Conservation (phyloP, 2,797 vertebrate genomes). For the Melanogrammus aeglefinus region DNA sequence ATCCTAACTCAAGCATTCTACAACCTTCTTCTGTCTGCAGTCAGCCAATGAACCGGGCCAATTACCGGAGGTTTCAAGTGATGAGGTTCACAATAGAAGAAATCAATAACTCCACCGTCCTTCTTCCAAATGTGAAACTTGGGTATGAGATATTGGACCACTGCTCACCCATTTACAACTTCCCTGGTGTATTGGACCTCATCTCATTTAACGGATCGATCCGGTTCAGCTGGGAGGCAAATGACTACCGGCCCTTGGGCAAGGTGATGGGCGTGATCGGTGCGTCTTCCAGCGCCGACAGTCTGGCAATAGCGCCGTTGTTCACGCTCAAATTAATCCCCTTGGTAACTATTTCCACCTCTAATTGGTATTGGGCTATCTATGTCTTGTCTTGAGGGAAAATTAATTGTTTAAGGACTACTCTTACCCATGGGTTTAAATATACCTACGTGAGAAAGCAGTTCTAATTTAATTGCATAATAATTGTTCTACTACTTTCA, state of each 20-base stretch:
- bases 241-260: slow-evolving; percentile 21
- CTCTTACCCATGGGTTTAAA: background rate
- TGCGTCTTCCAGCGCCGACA: slow-evolving; percentile 53
- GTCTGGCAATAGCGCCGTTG: slow-evolving; percentile 57
- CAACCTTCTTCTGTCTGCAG: slow-evolving; percentile 39
- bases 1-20: background rate
- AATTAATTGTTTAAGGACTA: background rate
- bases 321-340: slow-evolving; percentile 65
- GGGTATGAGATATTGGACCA: slow-evolving; percentile 81
- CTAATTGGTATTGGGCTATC: background rate
- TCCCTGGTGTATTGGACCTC: slow-evolving; percentile 55
- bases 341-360: slow-evolving; percentile 53
- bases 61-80: slow-evolving; percentile 75
- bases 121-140: slow-evolving; percentile 75
- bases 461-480: background rate
- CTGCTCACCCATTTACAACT: slow-evolving; percentile 63
- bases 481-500: slow-evolving; percentile 3
- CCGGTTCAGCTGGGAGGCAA: slow-evolving; percentile 19
- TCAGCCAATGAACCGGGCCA: slow-evolving; percentile 43
- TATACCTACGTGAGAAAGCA: background rate
- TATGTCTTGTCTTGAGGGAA: background rate
- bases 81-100: slow-evolving; percentile 80
- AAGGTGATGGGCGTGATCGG: slow-evolving; percentile 62
- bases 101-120: slow-evolving; percentile 75
- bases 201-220: slow-evolving; percentile 53